phyloP scores from a whole-genome alignment of 2,113 vertebrate genomes.

The Sorex araneus region DNA sequence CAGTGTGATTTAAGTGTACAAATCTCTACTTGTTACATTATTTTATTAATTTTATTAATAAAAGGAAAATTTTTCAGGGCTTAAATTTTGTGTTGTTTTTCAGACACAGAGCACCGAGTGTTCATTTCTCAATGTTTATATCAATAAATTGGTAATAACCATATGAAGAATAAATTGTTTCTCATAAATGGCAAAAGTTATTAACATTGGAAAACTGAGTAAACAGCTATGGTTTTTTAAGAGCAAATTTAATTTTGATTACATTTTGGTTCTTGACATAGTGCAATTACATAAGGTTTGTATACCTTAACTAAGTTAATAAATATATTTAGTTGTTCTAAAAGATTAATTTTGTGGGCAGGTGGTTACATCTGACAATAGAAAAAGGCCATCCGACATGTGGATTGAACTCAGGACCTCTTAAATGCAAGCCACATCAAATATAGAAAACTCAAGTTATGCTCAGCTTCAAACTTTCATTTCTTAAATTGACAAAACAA shows the following conservation, averaged over 20 bases:
- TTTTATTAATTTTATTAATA: not conserved
- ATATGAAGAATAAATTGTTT: not conserved
- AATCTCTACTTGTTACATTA: not conserved
- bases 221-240: constrained; percentile 37
- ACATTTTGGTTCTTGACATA: not conserved
- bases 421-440: too few relatives aligned
- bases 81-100: not conserved
- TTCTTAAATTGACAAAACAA: too few relatives aligned
- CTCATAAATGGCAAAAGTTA: constrained; percentile 29
- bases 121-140: not conserved
- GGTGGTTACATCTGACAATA: too few relatives aligned
- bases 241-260: not conserved
- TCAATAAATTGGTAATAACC: not conserved
- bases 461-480: too few relatives aligned
- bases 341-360: too few relatives aligned
- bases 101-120: not conserved
- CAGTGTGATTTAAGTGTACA: rapidly evolving
- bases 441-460: too few relatives aligned
- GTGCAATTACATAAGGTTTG: not conserved
- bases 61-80: not conserved
- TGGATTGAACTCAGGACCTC: too few relatives aligned
- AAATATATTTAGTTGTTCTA: too few relatives aligned
- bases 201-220: constrained; percentile 27
- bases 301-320: not conserved
- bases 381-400: too few relatives aligned